Percentiles rank a stretch among this genome's conserved stretches.
These are phyloP conservation scores for Eretmocerus hayati DNA, from an alignment of 2,888 invertebrate genomes.

Conservation along the genomic window DNA sequence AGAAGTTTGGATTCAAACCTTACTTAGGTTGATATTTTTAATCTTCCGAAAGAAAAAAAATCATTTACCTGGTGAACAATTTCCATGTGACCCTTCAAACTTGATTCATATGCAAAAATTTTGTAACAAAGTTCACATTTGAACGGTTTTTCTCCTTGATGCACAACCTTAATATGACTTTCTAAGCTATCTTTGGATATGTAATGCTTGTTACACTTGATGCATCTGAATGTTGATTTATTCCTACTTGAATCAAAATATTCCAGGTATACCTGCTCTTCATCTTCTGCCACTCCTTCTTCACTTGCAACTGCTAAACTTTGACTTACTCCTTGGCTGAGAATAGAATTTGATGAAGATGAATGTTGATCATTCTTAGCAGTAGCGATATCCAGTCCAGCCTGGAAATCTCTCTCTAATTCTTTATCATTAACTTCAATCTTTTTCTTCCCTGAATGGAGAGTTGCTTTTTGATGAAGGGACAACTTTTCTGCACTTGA, in stretches of 20 bases:
- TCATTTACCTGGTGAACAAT: constrained; percentile 18
- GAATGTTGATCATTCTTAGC: background rate
- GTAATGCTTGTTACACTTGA: constrained; percentile 56
- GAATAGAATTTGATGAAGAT: background rate
- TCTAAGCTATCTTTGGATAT: constrained; percentile 56
- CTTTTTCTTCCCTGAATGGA: constrained; percentile 52
- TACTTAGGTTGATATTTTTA: too few species aligned
- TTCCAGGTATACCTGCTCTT: background rate
- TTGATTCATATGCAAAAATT: constrained; percentile 56
- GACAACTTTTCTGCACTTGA: constrained; percentile 50
- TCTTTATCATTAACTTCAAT: constrained; percentile 36
- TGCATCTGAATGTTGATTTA: constrained; percentile 47
- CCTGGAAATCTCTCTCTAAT: background rate
- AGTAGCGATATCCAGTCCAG: background rate
- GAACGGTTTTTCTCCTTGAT: constrained; percentile 54
- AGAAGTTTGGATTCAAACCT: too few species aligned
- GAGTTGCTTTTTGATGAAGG: constrained; percentile 53
- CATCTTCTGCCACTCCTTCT: background rate
- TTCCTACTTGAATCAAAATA: constrained; percentile 9
- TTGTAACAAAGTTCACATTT: constrained; percentile 55
- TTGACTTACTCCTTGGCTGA: background rate
- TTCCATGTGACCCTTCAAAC: constrained; percentile 53
- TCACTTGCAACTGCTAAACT: background rate
- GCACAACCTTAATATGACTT: constrained; percentile 54
- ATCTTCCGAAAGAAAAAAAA: background rate